Base-by-base conservation (phyloP, 2,113 vertebrate genomes). In the Elachura formosa region DNA sequence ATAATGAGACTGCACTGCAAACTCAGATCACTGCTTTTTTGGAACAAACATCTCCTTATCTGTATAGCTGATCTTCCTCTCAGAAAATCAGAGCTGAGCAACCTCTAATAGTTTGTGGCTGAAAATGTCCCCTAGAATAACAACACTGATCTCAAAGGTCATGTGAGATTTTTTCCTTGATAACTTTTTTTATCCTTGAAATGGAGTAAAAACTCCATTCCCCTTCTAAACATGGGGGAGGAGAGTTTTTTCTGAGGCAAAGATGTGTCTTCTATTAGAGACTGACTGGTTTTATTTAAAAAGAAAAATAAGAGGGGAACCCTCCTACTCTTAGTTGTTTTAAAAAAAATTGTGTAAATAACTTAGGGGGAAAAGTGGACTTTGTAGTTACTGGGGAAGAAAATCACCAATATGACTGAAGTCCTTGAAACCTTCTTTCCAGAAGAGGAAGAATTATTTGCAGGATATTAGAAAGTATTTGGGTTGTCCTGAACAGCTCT, bases 401-500 rank as follows among this genome's bases (percentile, higher is more conserved):
- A 83, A 72, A 72, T 23, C 9, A 64, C 16, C 18, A 49, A 11
- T 43, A 20, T 9, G 22, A 62, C 16, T 0, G 0, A 34, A 46
- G 3, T 81, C 19, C 18, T 51, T 33, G 12, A 59, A 56, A 55
- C 6, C 8, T 17, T 26, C 8, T 66, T 36, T 69, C 41, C 24
- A 62, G 12, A 2, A 48, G 33, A 76, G 48, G n/a, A 56, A 26
- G 19, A 61, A 40, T 34, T 64, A 22, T 38, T 64, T 45, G 38
- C 14, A 56, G 51, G 48, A 26, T 43, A 12, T 36, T 48, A 40
- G 17, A 0, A 5, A 63, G 33, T 6, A 16, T 58, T 58, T 1
- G 0, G 1, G n/a, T 81, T 52, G 12, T 54, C 33, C 23, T 46
- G 68, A 46, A 3, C 40, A 34, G 14, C n/a, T 10, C 18, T 0